Evolutionary conservation across 1,140 invertebrate species (phyloP), one percentile per base, ranked within the genome.

Genomic region (Eulimnadia texana): DNA sequence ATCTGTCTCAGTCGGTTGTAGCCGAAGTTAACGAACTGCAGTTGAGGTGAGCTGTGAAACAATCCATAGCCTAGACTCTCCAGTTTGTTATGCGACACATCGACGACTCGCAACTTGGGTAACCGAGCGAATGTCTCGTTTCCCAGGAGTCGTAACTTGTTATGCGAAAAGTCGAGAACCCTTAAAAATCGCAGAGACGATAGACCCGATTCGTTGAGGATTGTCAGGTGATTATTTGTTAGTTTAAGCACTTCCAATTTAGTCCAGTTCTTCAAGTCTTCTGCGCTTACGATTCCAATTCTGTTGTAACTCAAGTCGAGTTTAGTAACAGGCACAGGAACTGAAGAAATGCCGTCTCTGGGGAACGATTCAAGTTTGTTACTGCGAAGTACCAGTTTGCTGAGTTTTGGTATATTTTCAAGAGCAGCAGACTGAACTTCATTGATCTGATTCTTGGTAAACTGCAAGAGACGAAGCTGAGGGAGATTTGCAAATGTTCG

Each of bases 41-140:
- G 76, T 72, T 91, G 89, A 0, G 88, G 84, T 0, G 90, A 93
- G 70, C 93, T 93, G 66, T 90, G 84, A 70, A 93, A 93, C 0
- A 88, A 84, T 73, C 87, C 83, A 73, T 91, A 88, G 64, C 84
- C 85, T 3, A 94, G 79, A 58, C 80, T 79, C 67, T 89, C 86
- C 63, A 94, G 78, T 64, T 81, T 73, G 69, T 93, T 93, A 60
- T 82, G 69, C 0, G 82, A 79, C 11, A 93, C 70, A 64, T 84
- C 73, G 24, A 94, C 70, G 1, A 76, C 74, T 60, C 82, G 77
- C 1, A 93, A 72, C 58, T 82, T 77, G 2, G 83, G 83, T 25
- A 92, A 74, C 51, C 88, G 81, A 0, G 88, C 83, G 72, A 93
- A 93, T 67, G 89, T 85, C 64, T 88, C 79, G 69, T 91, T 88